Conservation (phyloP, 2,797 vertebrate species). For the Pantherophis alleghaniensis region DNA sequence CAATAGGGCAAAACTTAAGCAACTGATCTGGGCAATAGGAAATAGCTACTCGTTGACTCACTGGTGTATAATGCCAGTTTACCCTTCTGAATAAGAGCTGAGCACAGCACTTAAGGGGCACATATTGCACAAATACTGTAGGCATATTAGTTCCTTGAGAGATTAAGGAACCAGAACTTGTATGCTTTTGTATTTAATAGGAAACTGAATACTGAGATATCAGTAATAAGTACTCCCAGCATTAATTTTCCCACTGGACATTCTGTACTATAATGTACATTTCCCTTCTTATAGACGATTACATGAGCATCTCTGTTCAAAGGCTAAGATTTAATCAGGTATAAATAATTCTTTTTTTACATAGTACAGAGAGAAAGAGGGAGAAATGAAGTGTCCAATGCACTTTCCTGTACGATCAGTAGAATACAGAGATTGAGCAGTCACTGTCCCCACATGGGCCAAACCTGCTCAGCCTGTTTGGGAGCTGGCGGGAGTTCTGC, state of each 20-base stretch:
- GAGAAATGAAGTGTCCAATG: not conserved
- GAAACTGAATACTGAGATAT: not conserved
- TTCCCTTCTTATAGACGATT: not conserved
- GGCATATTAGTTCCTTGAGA: not conserved
- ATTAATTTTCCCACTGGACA: not conserved
- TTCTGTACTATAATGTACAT: not conserved
- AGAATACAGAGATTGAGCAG: conserved; percentile 7
- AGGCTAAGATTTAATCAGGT: not conserved
- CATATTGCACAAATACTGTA: not conserved
- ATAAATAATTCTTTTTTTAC: not conserved
- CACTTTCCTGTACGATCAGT: conserved; percentile 14
- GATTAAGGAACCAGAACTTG: not conserved
- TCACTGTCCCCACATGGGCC: not conserved
- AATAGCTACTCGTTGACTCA: not conserved
- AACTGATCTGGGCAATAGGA: not conserved
- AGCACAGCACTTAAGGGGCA: not conserved
- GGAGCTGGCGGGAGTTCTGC: not conserved
- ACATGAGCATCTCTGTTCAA: not conserved
- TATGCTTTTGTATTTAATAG: not conserved
- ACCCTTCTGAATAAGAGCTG: not conserved
- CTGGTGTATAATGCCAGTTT: not conserved
- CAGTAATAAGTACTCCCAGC: not conserved
- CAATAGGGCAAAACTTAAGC: not conserved
- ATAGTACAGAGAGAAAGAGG: not conserved
- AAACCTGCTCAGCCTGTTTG: conserved; percentile 20